Evolutionary conservation across 2,113 vertebrate genomes (phyloP).

Genomic region (Cariama cristata): DNA sequence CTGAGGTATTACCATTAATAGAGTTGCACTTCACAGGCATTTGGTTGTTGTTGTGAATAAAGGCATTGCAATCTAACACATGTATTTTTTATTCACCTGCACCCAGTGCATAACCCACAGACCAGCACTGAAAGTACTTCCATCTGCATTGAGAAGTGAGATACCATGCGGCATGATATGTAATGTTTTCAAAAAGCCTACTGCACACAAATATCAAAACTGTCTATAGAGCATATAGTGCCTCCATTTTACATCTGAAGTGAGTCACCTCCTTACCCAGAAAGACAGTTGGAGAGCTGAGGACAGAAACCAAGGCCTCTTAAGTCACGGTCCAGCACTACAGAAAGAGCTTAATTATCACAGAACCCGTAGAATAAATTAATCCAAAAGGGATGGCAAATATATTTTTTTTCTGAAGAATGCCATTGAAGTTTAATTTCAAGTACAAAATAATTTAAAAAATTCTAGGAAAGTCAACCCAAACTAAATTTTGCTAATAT

Average conservation of each 20-base stretch:
- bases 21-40: not conserved
- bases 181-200: not conserved
- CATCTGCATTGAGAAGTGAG: not conserved
- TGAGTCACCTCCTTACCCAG: not conserved
- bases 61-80: not conserved
- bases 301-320: not conserved
- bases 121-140: not conserved
- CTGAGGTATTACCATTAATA: not conserved
- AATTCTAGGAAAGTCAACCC: not conserved
- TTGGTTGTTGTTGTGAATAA: not conserved
- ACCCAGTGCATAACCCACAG: not conserved
- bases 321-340: not conserved
- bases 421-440: not conserved
- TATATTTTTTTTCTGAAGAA: not conserved
- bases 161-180: not conserved
- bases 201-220: not conserved
- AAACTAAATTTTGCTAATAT: not conserved
- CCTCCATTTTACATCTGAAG: not conserved
- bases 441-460: not conserved
- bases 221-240: not conserved
- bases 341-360: not conserved
- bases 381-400: not conserved
- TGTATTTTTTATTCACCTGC: not conserved
- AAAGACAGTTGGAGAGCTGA: not conserved
- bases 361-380: not conserved